Base-by-base conservation (phyloP, 2,113 vertebrate genomes). In the Neodontobutis hainanensis region DNA sequence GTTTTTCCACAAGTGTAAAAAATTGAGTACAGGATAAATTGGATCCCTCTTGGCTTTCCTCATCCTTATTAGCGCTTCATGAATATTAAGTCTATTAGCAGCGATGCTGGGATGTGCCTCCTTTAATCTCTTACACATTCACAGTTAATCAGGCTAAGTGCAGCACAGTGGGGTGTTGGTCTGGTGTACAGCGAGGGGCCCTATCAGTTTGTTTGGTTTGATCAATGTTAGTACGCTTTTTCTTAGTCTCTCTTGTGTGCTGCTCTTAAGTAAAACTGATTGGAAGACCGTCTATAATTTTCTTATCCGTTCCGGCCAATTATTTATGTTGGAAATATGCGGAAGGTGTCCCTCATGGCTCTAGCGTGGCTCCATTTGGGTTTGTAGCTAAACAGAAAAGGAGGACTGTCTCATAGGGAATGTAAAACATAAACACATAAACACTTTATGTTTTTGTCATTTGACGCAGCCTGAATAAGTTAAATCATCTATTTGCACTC, bases 141-240 rank as follows among this genome's bases (percentile, higher is more conserved):
- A 77, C 85, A 80, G 85, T 91, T 85, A 87, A 92, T 89, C 80
- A 69, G 76, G 70, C 78, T 89, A 90, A 91, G 81, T 77, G 77
- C 38, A 52, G 75, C 87, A 50, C 85, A 85, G 88, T 71, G 79
- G 88, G 88, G 75, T 80, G 82, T 78, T 77, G 73, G 71, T 72
- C 45, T 32, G 3, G 44, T 14, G 5, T 11, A 10, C 55, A 56
- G 66, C 55, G 5, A 4, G 19, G 63, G 73, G 78, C 69, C 47
- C 61, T 27, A 35, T 36, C 56, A 51, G 65, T 81, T 76, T 77
- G 61, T 66, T 84, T 87, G 56, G 83, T 76, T 79, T 56, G 65
- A 56, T 70, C 32, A 27, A 27, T 27, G 19, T 27, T 27, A 27
- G 1, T 27, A 73, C 68, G 68, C 70, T 79, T 79, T 44, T 52